Conservation (phyloP, 2,888 invertebrate species). For the Polyommatus icarus region DNA sequence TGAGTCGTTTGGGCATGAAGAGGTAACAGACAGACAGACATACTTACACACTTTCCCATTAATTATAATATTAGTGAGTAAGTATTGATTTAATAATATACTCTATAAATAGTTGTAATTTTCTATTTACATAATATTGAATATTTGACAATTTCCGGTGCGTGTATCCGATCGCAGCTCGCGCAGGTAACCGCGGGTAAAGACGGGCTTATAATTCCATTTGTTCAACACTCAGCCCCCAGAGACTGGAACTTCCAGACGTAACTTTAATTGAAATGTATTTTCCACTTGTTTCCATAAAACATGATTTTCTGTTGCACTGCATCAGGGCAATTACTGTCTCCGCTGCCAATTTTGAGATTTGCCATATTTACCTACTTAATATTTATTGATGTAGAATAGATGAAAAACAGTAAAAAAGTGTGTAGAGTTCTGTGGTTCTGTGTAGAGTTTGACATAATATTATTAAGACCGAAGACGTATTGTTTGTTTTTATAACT, state of each 20-base stretch:
- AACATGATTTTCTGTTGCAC: conserved; percentile 39
- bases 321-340: conserved; percentile 17
- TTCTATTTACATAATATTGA: too few species aligned
- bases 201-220: conserved; percentile 61
- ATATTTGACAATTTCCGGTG: conserved; percentile 11
- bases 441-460: too few species aligned
- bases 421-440: too few species aligned
- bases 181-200: conserved; percentile 51
- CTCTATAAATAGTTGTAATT: too few species aligned
- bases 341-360: background rate
- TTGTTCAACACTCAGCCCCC: conserved; percentile 51
- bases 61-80: too few species aligned
- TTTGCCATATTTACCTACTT: background rate
- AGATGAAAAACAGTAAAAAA: background rate
- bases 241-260: conserved; percentile 45
- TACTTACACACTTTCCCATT: too few species aligned
- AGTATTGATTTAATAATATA: too few species aligned
- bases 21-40: too few species aligned
- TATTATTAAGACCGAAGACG: too few species aligned
- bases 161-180: conserved; percentile 45
- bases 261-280: conserved; percentile 56
- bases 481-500: too few species aligned
- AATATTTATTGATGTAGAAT: background rate
- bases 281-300: conserved; percentile 45
- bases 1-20: too few species aligned